Evolutionary conservation across 2,113 vertebrate species (phyloP), one percentile per base, ranked within the genome.

Genomic region (Brachirus orientalis): DNA sequence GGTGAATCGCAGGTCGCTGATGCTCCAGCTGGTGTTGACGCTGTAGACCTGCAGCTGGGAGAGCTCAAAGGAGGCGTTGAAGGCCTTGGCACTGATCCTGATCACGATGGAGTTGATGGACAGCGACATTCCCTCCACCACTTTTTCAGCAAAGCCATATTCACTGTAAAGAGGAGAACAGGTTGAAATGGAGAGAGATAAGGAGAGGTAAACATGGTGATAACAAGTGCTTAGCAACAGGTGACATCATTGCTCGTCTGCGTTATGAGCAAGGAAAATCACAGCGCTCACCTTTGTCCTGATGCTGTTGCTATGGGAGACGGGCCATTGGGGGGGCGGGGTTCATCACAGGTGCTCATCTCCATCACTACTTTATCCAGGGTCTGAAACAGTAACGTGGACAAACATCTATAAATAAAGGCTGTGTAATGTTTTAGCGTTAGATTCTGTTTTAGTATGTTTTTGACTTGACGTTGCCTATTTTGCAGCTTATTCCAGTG

Each of bases 311-410:
- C 98, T 87, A 99, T 97, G 53, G 98, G 98, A 60, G 98, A 99
- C 0, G 97, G 98, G 22, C 98, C 97, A 55, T 99, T 99, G 48
- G 96, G 96, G 18, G 93, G 90, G 57, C 98, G 95, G 40, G 98
- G 98, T 70, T 98, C 96, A 79, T 99, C 98, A 89, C 98, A 99
- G 45, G 98, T 98, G 75, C 96, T 98, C 98, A 99, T 99, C 90
- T 99, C 98, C 98, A 99, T 98, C 72, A 96, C 91, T 45, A 99
- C 98, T 92, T 99, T 99, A 91, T 99, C 98, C 79, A 99, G 88
- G 33, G 94, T 95, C 98, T 99, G 75, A 54, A 79, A 77, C 10
- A 70, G 43, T 1, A 44, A 28, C 13, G 2, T 4, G 8, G 7
- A 53, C 7, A 40, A 2, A 40, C 9, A 40, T 10, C 38, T 40